Conservation (phyloP, 2,113 vertebrate species). For the Proteles cristata region DNA sequence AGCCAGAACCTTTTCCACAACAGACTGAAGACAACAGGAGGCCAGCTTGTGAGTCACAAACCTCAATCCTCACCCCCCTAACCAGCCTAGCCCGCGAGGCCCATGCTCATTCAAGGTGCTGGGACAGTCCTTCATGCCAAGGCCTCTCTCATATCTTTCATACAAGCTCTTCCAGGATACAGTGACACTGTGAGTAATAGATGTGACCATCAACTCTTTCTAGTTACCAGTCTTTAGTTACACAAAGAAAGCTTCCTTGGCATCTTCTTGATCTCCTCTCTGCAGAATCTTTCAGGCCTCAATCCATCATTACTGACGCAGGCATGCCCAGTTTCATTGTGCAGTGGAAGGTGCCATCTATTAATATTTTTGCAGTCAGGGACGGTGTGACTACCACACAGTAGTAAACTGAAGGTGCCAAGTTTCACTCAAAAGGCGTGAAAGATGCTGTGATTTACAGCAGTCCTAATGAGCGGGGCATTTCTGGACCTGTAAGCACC, state of each 20-base stretch:
- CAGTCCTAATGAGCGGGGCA: constrained; percentile 45
- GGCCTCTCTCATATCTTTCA: background rate
- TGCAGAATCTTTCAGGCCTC: constrained; percentile 10
- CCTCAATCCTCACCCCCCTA: too few species aligned
- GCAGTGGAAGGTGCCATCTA: constrained; percentile 47
- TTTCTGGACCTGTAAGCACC: constrained; percentile 26
- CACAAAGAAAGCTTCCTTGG: constrained; percentile 2
- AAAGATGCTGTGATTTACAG: constrained; percentile 59
- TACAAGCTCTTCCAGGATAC: background rate
- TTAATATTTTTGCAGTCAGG: constrained; percentile 32
- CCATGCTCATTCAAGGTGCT: background rate
- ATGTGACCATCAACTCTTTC: background rate
- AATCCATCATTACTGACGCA: constrained; percentile 41
- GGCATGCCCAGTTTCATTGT: constrained; percentile 4
- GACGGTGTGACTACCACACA: constrained; percentile 14
- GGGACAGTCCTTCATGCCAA: background rate
- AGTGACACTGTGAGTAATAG: background rate
- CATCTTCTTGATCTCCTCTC: constrained; percentile 32
- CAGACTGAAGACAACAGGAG: background rate
- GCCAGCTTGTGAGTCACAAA: background rate
- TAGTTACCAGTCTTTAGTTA: background rate
- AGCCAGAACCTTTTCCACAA: background rate
- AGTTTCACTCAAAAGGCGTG: constrained; percentile 51
- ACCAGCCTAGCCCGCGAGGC: background rate
- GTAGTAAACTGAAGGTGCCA: constrained; percentile 57